Conservation (phyloP, 2,888 invertebrate genomes). For the Ophion obscuratus region DNA sequence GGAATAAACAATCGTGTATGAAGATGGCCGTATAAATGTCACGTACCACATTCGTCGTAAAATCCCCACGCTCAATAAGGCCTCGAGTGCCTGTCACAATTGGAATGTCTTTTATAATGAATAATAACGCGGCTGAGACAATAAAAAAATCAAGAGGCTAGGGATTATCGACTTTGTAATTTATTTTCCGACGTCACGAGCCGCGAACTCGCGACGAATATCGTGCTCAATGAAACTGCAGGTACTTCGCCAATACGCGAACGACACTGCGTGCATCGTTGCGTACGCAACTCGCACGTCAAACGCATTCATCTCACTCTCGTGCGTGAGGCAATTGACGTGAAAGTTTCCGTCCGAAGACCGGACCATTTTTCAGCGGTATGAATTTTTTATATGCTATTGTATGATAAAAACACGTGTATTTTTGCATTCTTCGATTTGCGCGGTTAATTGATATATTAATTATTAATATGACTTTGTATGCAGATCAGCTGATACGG, state of each 20-base stretch:
- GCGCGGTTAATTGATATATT: no score
- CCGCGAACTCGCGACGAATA: slow-evolving; percentile 19
- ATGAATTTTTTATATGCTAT: no score
- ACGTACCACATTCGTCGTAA: slow-evolving; percentile 12
- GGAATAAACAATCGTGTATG: slow-evolving; percentile 3
- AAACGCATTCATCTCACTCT: slow-evolving; percentile 44
- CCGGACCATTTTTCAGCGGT: no score
- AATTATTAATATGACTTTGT: no score
- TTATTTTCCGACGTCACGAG: slow-evolving; percentile 41
- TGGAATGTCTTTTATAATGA: slow-evolving; percentile 39
- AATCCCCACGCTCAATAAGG: slow-evolving; percentile 33
- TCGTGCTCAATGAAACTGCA: slow-evolving; percentile 39
- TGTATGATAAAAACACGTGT: no score
- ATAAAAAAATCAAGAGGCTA: background rate
- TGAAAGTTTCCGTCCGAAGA: no score
- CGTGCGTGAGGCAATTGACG: background rate
- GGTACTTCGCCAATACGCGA: background rate
- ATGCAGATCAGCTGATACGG: no score
- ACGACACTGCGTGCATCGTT: slow-evolving; percentile 4
- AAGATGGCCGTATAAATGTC: slow-evolving; percentile 32
- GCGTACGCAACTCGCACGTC: slow-evolving; percentile 39
- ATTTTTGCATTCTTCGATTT: no score
- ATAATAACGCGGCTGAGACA: slow-evolving; percentile 10
- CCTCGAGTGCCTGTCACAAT: slow-evolving; percentile 9
- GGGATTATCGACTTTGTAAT: slow-evolving; percentile 45